Evolutionary conservation across 2,797 vertebrate genomes (phyloP).

Genomic region (Anolis apletophallus): DNA sequence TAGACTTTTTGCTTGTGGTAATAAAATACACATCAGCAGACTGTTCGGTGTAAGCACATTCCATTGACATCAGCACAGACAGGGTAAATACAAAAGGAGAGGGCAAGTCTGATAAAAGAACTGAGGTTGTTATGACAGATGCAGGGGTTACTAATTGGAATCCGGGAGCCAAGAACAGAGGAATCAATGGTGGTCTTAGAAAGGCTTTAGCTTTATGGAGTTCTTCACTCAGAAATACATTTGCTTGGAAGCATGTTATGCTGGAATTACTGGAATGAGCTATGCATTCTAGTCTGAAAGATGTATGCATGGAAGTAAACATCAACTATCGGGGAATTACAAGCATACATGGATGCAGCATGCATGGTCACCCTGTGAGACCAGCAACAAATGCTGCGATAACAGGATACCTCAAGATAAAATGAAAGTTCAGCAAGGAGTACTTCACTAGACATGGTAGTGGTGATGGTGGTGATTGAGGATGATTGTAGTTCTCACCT

Average conservation of each 20-base stretch:
- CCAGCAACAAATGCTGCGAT: not conserved
- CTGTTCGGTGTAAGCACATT: slow-evolving; percentile 9
- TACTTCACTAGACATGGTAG: not conserved
- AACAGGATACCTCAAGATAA: not conserved
- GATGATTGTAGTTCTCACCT: too few species aligned
- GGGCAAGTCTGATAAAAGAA: not conserved
- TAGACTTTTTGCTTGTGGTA: not conserved
- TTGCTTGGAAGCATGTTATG: not conserved
- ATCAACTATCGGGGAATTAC: not conserved
- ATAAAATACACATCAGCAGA: not conserved
- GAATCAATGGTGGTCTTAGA: not conserved
- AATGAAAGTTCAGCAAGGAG: too few species aligned
- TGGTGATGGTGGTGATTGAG: not conserved
- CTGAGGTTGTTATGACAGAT: slow-evolving; percentile 21
- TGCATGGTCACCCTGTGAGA: not conserved
- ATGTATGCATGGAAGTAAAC: not conserved
- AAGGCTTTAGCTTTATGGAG: not conserved
- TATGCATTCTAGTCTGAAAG: not conserved
- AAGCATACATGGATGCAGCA: not conserved
- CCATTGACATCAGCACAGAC: not conserved
- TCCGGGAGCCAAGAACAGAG: slow-evolving; percentile 22
- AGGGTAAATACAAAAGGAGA: slow-evolving; percentile 14
- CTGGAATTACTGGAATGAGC: not conserved
- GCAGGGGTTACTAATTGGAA: slow-evolving; percentile 19
- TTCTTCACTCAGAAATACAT: slow-evolving; percentile 6